These are phyloP conservation scores for Sarcophaga carnaria DNA, from an alignment of 2,888 invertebrate species.

Conservation along the genomic window DNA sequence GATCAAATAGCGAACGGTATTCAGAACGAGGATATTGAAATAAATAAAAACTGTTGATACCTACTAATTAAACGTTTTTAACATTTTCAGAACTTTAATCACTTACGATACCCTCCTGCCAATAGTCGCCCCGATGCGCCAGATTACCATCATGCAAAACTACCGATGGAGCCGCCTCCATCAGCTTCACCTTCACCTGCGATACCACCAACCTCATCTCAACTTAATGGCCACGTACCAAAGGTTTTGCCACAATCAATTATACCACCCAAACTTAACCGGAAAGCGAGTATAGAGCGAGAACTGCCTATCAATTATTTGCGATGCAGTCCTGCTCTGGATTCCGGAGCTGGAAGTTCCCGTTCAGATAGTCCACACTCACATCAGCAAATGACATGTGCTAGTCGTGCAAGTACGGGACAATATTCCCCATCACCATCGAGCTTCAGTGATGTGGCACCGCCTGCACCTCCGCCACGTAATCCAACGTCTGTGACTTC, in stretches of 20 bases:
- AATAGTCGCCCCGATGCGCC: conserved; percentile 79
- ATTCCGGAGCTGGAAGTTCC: conserved; percentile 94
- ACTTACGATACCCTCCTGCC: conserved; percentile 78
- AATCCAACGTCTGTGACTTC: conserved; percentile 85
- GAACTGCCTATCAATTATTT: conserved; percentile 86
- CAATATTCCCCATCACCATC: conserved; percentile 84
- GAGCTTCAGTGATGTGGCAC: conserved; percentile 85
- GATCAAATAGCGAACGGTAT: too few relatives aligned
- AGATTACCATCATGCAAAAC: conserved; percentile 79
- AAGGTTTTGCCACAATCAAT: conserved; percentile 83
- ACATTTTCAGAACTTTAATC: conserved; percentile 77
- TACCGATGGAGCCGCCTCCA: conserved; percentile 79
- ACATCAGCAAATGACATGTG: conserved; percentile 85
- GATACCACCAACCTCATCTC: conserved; percentile 73
- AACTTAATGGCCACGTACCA: conserved; percentile 80
- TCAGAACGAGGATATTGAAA: neutral
- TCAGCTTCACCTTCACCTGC: conserved; percentile 78
- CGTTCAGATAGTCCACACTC: conserved; percentile 93
- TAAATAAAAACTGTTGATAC: neutral
- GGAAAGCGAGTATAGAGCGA: conserved; percentile 94
- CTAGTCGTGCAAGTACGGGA: conserved; percentile 81
- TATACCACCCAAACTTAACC: conserved; percentile 88
- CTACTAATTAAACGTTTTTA: conserved; percentile 15
- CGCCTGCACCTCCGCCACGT: conserved; percentile 88
- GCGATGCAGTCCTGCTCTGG: conserved; percentile 92